These are phyloP conservation scores for Neodon shergylaensis DNA, from an alignment of 2,113 vertebrate genomes.

Conservation along the genomic window DNA sequence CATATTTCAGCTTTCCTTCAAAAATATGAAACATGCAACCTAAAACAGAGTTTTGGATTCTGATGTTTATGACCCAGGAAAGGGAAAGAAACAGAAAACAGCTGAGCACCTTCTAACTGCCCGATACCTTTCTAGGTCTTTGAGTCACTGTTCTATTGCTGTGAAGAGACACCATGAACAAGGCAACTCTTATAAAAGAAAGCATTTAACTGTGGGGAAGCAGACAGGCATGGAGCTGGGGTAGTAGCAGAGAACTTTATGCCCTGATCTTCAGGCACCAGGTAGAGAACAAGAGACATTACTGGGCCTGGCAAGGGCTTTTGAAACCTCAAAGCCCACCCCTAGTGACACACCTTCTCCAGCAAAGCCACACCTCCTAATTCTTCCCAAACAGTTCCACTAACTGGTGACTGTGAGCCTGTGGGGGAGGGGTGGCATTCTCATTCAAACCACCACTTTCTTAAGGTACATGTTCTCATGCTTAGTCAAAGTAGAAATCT, in stretches of 20 bases:
- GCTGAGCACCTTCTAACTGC: not conserved
- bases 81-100: not conserved
- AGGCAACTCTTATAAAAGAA: not conserved
- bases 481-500: not conserved
- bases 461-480: not conserved
- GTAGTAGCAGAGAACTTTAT: not conserved
- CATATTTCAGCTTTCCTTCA: not conserved
- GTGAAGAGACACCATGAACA: not conserved
- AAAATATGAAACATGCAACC: slow-evolving; percentile 10
- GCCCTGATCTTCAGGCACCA: not conserved
- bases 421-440: not conserved
- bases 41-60: not conserved
- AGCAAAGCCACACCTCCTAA: not conserved
- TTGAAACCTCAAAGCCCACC: not conserved
- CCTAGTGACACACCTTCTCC: not conserved
- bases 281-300: not conserved
- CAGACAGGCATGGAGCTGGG: not conserved
- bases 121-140: not conserved
- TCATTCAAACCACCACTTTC: not conserved
- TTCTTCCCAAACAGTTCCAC: not conserved
- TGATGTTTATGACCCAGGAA: not conserved
- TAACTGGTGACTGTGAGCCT: not conserved
- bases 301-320: not conserved
- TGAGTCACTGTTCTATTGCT: not conserved
- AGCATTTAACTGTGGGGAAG: not conserved